Evolutionary conservation across 2,888 invertebrate species (phyloP), one percentile per base, ranked within the genome.

Genomic region (Darwinula stevensoni): DNA sequence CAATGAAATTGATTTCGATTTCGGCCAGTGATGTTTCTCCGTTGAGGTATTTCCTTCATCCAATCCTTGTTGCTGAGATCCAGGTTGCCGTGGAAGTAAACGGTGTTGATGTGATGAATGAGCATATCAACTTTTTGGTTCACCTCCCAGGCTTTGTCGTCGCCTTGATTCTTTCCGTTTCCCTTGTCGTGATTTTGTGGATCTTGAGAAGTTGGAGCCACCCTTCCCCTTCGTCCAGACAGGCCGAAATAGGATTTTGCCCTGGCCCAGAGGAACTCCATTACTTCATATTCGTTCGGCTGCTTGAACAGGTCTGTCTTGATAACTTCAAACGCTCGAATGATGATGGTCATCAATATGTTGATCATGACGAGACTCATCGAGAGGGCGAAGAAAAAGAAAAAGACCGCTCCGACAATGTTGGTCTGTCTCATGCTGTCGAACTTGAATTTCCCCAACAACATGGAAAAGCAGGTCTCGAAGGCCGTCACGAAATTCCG

Each of bases 361-460:
- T 22, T 22, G 22, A 22, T 22, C 22, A 22, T 22, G 22, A 22
- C n/a, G 22, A 22, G 6, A n/a, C 9, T 9, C 22, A 22, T 22
- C 9, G 22, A 6, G 22, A 22, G 6, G 22, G 6, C n/a, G 22
- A 22, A 22, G 22, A 22, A 22, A n/a, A 22, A 22, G 22, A 22
- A 22, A n/a, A 22, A 22, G 22, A 22, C 22, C 9, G 22, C 6
- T n/a, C 9, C 22, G 9, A 22, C 22, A n/a, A 22, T n/a, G 22
- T 22, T 22, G 9, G 22, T 22, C 22, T 22, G 9, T n/a, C n/a
- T 6, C 9, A 22, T 22, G 9, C 9, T 9, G 22, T n/a, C 22
- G 22, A 22, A 22, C 22, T 22, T n/a, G 22, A 22, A 22, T 22
- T 22, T 22, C 9, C 22, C 22, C 9, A 22, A n/a, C 22, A 22